These are phyloP conservation scores for Elmis aenea DNA, from an alignment of 2,888 invertebrate genomes.

Conservation along the genomic window DNA sequence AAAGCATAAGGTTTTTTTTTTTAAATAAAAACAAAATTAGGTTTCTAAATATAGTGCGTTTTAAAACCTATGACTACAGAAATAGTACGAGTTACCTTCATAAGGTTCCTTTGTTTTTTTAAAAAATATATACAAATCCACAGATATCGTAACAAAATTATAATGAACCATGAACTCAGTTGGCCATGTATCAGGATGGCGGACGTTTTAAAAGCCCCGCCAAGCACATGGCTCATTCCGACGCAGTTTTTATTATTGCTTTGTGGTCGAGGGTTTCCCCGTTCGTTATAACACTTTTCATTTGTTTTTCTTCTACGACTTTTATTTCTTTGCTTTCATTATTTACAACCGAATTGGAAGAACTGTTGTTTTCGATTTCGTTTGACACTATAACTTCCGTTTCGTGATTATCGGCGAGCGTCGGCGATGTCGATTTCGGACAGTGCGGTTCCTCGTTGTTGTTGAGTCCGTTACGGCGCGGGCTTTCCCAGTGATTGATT, in stretches of 20 bases:
- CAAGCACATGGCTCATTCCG: constrained; percentile 20
- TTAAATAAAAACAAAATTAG: constrained; percentile 17
- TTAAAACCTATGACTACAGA: constrained; percentile 16
- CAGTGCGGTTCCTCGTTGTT: constrained; percentile 12
- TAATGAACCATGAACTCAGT: too few relatives aligned
- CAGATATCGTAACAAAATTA: constrained; percentile 7
- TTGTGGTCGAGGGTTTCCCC: constrained; percentile 19
- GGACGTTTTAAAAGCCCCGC: constrained; percentile 10
- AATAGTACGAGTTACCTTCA: constrained; percentile 12
- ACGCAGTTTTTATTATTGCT: constrained; percentile 25
- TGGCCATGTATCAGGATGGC: constrained; percentile 9
- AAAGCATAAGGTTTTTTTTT: constrained; percentile 14
- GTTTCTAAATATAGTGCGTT: constrained; percentile 16
- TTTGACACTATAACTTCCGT: constrained; percentile 6
- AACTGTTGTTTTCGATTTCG: constrained; percentile 14
- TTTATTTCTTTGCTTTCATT: constrained; percentile 9
- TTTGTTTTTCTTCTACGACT: constrained; percentile 9
- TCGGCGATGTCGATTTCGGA: constrained; percentile 8
- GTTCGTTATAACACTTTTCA: constrained; percentile 20
- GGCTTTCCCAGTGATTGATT: constrained; percentile 8
- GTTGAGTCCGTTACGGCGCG: constrained; percentile 11
- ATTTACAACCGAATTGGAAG: constrained; percentile 18
- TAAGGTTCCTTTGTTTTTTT: constrained; percentile 8
- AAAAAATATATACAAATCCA: constrained; percentile 5
- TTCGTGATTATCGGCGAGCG: constrained; percentile 3